phyloP scores from a whole-genome alignment of 2,797 vertebrate species.

The Poeciliopsis infans region DNA sequence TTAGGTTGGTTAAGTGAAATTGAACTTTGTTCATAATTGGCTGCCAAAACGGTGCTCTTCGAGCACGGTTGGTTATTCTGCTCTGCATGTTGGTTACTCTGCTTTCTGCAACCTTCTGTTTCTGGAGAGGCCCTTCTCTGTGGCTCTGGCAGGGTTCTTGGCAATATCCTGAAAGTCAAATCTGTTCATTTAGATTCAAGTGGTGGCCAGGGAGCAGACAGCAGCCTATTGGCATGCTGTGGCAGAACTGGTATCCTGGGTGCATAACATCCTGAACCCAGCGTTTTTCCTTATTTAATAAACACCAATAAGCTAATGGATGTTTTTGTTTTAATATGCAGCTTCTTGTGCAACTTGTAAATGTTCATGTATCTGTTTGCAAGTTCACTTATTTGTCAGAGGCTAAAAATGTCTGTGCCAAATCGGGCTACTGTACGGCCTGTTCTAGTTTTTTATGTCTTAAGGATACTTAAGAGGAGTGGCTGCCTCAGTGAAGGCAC shows the following conservation, averaged over 20 bases:
- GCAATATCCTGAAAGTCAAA: constrained; percentile 83
- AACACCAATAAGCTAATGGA: constrained; percentile 35
- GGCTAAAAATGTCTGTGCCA: constrained; percentile 11
- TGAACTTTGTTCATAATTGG: constrained; percentile 82
- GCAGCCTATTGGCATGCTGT: constrained; percentile 67
- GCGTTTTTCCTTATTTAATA: constrained; percentile 43
- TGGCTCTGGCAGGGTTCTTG: constrained; percentile 76
- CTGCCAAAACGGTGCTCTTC: constrained; percentile 59
- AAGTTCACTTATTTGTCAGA: constrained; percentile 5
- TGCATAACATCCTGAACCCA: constrained; percentile 52
- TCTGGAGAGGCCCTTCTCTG: constrained; percentile 67
- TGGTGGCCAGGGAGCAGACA: constrained; percentile 71
- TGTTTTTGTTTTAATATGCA: not conserved
- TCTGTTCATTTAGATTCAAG: constrained; percentile 88
- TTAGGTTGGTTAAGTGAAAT: constrained; percentile 70
- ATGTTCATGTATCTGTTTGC: not conserved
- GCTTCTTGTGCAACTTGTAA: constrained; percentile 7
- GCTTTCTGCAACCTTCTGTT: constrained; percentile 74
- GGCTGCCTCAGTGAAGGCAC: constrained; percentile 8
- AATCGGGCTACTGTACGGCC: constrained; percentile 3
- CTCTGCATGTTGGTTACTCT: constrained; percentile 64
- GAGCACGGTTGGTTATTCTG: too few relatives aligned
- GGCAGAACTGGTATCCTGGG: constrained; percentile 51
- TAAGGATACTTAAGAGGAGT: constrained; percentile 2
- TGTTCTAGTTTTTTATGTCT: constrained; percentile 13